phyloP scores from a whole-genome alignment of 92 coral and sea anemone genomes.

The Epizoanthus stellaris region DNA sequence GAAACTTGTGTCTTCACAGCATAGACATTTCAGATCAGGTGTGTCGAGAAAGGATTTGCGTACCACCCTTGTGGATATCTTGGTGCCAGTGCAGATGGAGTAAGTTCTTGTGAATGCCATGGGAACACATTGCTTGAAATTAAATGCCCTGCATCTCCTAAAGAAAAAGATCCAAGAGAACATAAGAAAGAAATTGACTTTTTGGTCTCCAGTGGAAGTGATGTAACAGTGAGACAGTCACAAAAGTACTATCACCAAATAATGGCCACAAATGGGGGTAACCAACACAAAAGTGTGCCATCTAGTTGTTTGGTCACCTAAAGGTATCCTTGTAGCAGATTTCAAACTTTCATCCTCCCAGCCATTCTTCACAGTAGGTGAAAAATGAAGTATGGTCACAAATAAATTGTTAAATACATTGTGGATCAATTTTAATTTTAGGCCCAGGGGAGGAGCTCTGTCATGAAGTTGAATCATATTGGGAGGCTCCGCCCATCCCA shows the following conservation, averaged over 20 bases:
- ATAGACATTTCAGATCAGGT: slow-evolving; percentile 27
- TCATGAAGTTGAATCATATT: too few species aligned
- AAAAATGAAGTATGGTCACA: too few species aligned
- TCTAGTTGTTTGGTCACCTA: slow-evolving; percentile 26
- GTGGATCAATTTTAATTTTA: too few species aligned
- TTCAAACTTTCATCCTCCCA: too few species aligned
- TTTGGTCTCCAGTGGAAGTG: slow-evolving; percentile 19
- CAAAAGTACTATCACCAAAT: slow-evolving; percentile 46
- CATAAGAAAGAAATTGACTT: slow-evolving; percentile 27
- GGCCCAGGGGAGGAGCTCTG: too few species aligned
- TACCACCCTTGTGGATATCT: slow-evolving; percentile 49
- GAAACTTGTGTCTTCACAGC: slow-evolving; percentile 31
- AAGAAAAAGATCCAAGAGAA: slow-evolving; percentile 37
- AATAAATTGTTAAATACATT: too few species aligned
- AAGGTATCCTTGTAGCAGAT: slow-evolving; percentile 12
- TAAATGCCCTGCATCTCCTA: slow-evolving; percentile 33
- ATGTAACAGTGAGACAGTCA: neutral
- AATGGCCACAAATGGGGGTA: slow-evolving; percentile 29
- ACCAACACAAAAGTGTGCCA: slow-evolving; percentile 6
- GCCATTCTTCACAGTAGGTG: too few species aligned
- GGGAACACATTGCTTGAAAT: slow-evolving; percentile 39
- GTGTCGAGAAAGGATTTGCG: slow-evolving; percentile 33
- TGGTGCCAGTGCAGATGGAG: slow-evolving; percentile 54
- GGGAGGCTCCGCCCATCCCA: too few species aligned
- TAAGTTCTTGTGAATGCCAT: slow-evolving; percentile 44